Evolutionary conservation across 2,797 vertebrate species (phyloP).

Genomic region (Oreonectes daqikongensis): DNA sequence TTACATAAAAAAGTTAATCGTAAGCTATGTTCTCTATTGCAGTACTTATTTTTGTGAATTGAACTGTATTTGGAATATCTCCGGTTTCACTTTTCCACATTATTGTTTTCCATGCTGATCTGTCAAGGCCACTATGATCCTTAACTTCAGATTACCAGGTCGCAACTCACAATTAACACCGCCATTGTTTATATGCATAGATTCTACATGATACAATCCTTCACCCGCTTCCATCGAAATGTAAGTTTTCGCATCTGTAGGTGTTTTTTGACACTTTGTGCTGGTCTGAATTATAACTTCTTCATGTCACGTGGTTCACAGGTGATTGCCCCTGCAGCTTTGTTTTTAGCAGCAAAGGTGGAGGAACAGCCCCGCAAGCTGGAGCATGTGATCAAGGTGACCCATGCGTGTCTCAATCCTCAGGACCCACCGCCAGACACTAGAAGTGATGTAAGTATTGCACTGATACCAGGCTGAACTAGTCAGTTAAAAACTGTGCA

Average conservation of each 20-base stretch:
- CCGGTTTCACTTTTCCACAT: background rate
- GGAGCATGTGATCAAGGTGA: constrained; percentile 99
- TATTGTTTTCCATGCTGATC: background rate
- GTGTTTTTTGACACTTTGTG: background rate
- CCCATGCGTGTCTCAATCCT: constrained; percentile 94
- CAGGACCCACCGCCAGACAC: constrained; percentile 91
- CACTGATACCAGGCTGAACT: background rate
- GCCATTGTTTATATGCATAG: constrained; percentile 99
- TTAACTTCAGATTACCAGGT: constrained; percentile 78
- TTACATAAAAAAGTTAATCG: background rate
- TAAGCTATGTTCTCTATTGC: background rate
- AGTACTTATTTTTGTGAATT: background rate
- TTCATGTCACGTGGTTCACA: constrained; percentile 56
- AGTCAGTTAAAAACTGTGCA: background rate
- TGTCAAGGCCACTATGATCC: constrained; percentile 26
- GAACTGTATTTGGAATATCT: background rate
- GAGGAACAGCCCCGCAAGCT: constrained; percentile 99
- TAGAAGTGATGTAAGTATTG: constrained; percentile 89
- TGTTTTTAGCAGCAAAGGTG: constrained; percentile 98
- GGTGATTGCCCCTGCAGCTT: constrained; percentile 95
- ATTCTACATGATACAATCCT: constrained; percentile 99
- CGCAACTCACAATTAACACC: constrained; percentile 97
- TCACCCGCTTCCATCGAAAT: constrained; percentile 96
- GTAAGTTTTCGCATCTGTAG: constrained; percentile 74
- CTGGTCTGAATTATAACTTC: background rate